These are phyloP conservation scores for Rhyacophila evoluta DNA, from an alignment of 2,888 invertebrate genomes.

Conservation along the genomic window DNA sequence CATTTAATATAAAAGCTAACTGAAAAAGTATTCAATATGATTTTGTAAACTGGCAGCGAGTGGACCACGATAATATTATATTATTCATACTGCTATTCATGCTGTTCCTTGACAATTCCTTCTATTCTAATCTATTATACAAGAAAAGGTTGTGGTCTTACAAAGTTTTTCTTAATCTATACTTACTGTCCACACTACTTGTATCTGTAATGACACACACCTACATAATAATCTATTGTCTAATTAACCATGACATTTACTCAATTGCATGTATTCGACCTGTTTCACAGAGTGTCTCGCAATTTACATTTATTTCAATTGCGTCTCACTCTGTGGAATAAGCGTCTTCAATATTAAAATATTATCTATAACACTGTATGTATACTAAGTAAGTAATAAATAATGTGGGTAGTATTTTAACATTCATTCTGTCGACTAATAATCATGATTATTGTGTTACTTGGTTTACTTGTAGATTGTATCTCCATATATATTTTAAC, in stretches of 20 bases:
- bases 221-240: neutral
- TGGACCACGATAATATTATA: conserved; percentile 46
- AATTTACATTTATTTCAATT: neutral
- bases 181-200: neutral
- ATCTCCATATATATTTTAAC: too few relatives aligned
- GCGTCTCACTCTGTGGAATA: neutral
- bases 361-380: neutral
- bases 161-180: neutral
- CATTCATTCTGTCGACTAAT: neutral
- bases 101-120: conserved; percentile 14
- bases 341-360: neutral
- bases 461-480: neutral
- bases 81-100: neutral
- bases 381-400: too few relatives aligned
- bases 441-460: too few relatives aligned
- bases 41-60: conserved; percentile 44
- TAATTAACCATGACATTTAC: neutral
- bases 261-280: neutral
- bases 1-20: conserved; percentile 33
- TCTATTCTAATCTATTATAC: neutral
- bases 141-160: conserved; percentile 40
- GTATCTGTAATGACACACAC: neutral
- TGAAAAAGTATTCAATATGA: conserved; percentile 32
- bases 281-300: neutral
- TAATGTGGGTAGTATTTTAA: neutral